Conservation (phyloP, 2,888 invertebrate genomes). For the Sarcophaga subvicina region DNA sequence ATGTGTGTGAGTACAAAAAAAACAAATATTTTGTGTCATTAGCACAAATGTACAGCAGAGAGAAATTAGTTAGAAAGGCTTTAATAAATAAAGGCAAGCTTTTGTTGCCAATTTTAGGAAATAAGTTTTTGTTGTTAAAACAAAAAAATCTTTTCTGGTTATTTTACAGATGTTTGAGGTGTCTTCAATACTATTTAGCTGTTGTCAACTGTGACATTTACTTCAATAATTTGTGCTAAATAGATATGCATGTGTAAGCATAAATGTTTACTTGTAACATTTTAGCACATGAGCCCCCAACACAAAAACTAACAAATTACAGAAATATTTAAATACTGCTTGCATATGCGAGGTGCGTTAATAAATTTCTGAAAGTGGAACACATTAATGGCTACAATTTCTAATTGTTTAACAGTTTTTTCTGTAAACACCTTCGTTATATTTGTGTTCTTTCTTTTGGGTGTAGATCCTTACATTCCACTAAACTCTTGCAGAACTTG, state of each 20-base stretch:
- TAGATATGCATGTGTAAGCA: background rate
- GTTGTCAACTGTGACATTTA: background rate
- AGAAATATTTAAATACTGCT: too few species aligned
- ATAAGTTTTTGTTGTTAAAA: too few species aligned
- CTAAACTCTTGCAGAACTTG: background rate
- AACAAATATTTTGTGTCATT: background rate
- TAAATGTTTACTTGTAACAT: slow-evolving; percentile 4
- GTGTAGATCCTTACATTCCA: too few species aligned
- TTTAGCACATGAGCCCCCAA: slow-evolving; percentile 1
- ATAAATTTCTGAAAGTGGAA: background rate
- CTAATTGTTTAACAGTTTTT: background rate
- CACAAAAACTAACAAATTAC: background rate
- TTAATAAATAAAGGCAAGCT: background rate
- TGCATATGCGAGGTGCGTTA: background rate
- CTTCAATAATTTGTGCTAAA: background rate
- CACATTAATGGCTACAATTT: background rate
- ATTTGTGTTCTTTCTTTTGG: too few species aligned
- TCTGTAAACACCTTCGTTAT: background rate
- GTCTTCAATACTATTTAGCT: background rate
- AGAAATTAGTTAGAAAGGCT: background rate
- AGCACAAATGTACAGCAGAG: background rate
- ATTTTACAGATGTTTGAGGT: too few species aligned
- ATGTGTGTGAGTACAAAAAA: too few species aligned
- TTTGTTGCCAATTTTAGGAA: too few species aligned
- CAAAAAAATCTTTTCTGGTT: too few species aligned